Conservation (phyloP, 2,888 invertebrate genomes). For the Caenorhabditis sp. region DNA sequence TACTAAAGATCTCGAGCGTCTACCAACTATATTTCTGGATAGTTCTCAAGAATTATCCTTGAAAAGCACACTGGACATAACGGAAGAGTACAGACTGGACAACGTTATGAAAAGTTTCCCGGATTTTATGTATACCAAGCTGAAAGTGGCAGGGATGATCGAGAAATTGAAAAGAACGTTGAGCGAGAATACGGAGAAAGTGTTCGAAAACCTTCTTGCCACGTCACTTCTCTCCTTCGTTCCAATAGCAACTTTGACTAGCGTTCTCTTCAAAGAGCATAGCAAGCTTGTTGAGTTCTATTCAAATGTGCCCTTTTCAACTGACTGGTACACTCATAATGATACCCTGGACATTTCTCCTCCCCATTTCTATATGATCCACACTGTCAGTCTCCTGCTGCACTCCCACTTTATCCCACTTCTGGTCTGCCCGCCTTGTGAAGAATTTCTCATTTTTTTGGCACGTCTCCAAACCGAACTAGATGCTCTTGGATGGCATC, state of each 20-base stretch:
- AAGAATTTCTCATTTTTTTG: conserved; percentile 35
- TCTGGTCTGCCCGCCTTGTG: conserved; percentile 25
- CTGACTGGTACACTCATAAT: conserved; percentile 38
- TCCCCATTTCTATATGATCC: conserved; percentile 45
- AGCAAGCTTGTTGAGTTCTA: conserved; percentile 19
- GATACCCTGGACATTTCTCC: conserved; percentile 17
- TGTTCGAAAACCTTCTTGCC: conserved; percentile 28
- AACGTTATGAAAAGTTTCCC: conserved; percentile 28
- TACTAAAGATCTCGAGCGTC: conserved; percentile 10
- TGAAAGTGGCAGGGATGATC: conserved; percentile 26
- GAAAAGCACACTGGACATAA: conserved; percentile 9
- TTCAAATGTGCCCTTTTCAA: conserved; percentile 33
- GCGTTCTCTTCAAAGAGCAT: conserved; percentile 35
- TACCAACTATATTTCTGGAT: conserved; percentile 35
- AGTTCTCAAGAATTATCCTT: not conserved
- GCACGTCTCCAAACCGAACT: conserved; percentile 30
- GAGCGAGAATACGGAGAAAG: conserved; percentile 27
- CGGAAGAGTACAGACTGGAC: conserved; percentile 18
- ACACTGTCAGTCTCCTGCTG: conserved; percentile 24
- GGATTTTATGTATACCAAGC: conserved; percentile 32
- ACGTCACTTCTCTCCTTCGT: conserved; percentile 29
- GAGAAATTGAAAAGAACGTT: conserved; percentile 16
- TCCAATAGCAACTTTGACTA: conserved; percentile 15
- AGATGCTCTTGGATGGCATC: conserved; percentile 53
- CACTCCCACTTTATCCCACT: conserved; percentile 53